phyloP scores from a whole-genome alignment of 2,113 vertebrate genomes.

The Typhlomys cinereus region DNA sequence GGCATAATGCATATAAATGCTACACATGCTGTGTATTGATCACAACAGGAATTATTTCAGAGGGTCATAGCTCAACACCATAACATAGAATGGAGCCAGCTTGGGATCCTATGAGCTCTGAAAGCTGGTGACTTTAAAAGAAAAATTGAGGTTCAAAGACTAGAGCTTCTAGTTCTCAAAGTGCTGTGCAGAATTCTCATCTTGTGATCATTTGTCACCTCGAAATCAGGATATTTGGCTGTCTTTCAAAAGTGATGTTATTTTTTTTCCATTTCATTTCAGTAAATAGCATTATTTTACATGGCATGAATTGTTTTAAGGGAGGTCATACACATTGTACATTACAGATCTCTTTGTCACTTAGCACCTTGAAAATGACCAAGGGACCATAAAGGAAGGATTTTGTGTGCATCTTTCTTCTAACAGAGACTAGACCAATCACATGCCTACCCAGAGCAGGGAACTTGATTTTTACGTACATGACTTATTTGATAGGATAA shows the following conservation, averaged over 20 bases:
- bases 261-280: constrained; percentile 55
- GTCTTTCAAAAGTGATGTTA: constrained; percentile 48
- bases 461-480: background rate
- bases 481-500: constrained; percentile 50
- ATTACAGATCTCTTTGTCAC: background rate
- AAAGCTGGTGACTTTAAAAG: constrained; percentile 46
- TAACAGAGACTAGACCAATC: background rate
- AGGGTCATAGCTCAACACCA: constrained; percentile 55
- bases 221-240: constrained; percentile 46
- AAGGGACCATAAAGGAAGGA: background rate
- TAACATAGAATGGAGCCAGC: background rate
- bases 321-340: background rate
- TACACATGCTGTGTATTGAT: constrained; percentile 41
- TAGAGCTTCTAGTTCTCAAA: constrained; percentile 26
- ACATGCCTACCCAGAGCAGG: background rate
- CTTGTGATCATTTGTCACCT: constrained; percentile 42
- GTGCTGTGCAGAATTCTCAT: constrained; percentile 53
- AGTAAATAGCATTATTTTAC: background rate
- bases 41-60: constrained; percentile 40
- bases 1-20: background rate
- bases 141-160: constrained; percentile 23
- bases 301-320: constrained; percentile 43
- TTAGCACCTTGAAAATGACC: constrained; percentile 28
- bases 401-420: background rate
- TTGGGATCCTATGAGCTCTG: constrained; percentile 3